Percentiles rank a stretch among this genome's conserved stretches.
Evolutionary conservation across 2,888 invertebrate genomes (phyloP).

Genomic region (Flexamia atlantica): DNA sequence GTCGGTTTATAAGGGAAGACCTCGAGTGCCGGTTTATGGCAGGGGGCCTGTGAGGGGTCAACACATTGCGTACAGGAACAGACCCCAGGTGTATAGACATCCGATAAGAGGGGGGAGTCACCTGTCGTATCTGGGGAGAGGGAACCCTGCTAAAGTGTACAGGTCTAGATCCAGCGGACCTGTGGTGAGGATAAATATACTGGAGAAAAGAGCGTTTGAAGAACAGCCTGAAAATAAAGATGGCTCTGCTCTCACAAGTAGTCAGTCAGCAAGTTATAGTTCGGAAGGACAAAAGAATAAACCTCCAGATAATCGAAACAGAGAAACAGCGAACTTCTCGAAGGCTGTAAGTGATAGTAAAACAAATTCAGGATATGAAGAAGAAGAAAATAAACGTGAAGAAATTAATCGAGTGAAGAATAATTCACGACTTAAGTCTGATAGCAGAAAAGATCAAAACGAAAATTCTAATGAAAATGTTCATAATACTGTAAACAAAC

Average conservation of each 20-base stretch:
- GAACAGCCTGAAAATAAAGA: slow-evolving; percentile 2
- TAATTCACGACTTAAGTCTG: not conserved
- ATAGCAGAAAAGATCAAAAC: not conserved
- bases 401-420: not conserved
- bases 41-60: slow-evolving; percentile 2
- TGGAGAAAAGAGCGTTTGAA: slow-evolving; percentile 14
- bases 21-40: slow-evolving; percentile 24
- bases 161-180: not conserved
- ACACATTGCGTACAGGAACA: not conserved
- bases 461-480: not conserved
- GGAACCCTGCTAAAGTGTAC: not conserved
- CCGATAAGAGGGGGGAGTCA: slow-evolving; percentile 18
- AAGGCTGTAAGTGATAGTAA: not conserved
- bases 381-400: not conserved
- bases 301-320: not conserved
- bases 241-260: not conserved
- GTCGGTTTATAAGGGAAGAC: slow-evolving; percentile 1
- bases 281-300: not conserved
- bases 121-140: not conserved
- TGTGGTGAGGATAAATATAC: not conserved
- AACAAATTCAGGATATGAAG: not conserved
- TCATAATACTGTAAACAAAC: not conserved
- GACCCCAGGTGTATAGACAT: slow-evolving; percentile 3
- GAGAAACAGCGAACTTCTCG: not conserved
- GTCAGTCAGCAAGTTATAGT: not conserved